Evolutionary conservation across 2,113 vertebrate genomes (phyloP), one percentile per base, ranked within the genome.

Genomic region (Bucco capensis): DNA sequence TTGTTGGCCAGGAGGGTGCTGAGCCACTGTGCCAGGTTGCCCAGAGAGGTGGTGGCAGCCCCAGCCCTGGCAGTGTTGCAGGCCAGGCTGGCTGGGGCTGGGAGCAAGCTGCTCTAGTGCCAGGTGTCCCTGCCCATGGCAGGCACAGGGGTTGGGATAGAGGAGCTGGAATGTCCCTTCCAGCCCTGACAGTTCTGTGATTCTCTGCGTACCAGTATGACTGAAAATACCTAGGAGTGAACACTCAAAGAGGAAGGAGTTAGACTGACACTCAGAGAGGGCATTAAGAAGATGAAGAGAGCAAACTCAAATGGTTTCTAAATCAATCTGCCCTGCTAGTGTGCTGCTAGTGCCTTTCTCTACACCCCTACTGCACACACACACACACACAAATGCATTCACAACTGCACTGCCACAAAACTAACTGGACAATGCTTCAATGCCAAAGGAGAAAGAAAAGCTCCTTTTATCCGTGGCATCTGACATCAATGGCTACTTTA

Each of bases 401-500:
- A 90, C 64, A 78, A 75, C 56, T 47, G 83, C 94, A 60, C 71
- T 42, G 86, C 92, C 86, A 47, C 89, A 50, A 53, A 84, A 78
- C 77, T 71, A 72, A 79, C 81, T 73, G 83, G 21, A 90, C 94
- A 89, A 94, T 85, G 94, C 75, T 70, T 33, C 91, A 25, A 15
- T 82, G 94, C 94, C 91, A 69, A 57, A 28, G 61, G 28, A 44
- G 33, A 74, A 92, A 94, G 92, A 95, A 94, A 96, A 94, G 95
- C 73, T 33, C 84, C 83, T 90, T 96, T 96, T 94, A 96, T 93
- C 42, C 49, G 5, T 0, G 30, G 89, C 74, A 83, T 88, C 78
- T 50, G 89, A 64, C 91, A 92, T 95, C 94, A 94, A 95, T 95
- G 84, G 91, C 62, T 35, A 94, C 93, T 95, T 96, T 96, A 89